phyloP scores from a whole-genome alignment of 2,113 vertebrate species.

The Cinclus mexicanus region DNA sequence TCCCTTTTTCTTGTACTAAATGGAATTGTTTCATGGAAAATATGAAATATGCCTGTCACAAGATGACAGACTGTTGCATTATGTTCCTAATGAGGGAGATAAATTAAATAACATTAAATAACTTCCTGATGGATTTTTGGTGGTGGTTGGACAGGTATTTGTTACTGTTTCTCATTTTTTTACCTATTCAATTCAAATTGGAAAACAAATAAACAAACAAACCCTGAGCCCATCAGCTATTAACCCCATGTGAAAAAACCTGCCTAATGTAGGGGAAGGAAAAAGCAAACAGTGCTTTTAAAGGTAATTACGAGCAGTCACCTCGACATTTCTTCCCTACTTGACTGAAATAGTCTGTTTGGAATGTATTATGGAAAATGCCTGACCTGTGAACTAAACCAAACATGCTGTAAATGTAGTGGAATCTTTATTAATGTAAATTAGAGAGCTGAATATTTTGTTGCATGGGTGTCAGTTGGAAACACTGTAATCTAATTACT shows the following conservation, averaged over 20 bases:
- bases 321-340: neutral
- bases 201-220: neutral
- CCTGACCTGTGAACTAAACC: neutral
- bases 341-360: neutral
- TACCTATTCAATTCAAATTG: neutral
- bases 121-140: neutral
- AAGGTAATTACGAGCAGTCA: neutral
- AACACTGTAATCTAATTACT: constrained; percentile 45
- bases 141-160: neutral
- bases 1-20: neutral
- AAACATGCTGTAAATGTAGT: neutral
- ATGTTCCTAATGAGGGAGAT: neutral
- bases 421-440: neutral
- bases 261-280: neutral
- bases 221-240: neutral
- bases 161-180: neutral
- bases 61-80: neutral
- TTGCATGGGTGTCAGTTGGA: neutral
- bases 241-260: neutral
- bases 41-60: neutral
- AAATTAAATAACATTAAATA: neutral
- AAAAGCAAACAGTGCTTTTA: constrained; percentile 16
- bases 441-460: constrained; percentile 2
- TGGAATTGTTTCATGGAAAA: neutral
- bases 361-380: constrained; percentile 21